These are phyloP conservation scores for Diadema setosum DNA, from an alignment of 35 echinoderm and acorn worm genomes.

Conservation along the genomic window DNA sequence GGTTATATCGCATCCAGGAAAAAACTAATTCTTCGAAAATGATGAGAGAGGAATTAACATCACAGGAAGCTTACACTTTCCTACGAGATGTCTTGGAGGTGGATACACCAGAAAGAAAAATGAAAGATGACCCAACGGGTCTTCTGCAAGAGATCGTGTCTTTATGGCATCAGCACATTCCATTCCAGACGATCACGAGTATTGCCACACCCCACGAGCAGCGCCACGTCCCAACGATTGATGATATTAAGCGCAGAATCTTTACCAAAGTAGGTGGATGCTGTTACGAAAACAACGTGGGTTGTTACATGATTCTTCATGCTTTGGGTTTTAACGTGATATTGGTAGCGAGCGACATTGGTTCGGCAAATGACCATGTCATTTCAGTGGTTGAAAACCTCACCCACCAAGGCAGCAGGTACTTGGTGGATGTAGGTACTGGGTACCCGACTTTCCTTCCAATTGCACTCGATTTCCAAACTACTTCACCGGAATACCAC, in stretches of 20 bases:
- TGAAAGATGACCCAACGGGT: neutral
- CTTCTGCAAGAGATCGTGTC: neutral
- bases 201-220: neutral
- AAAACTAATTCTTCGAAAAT: no score
- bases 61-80: neutral
- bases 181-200: conserved; percentile 58
- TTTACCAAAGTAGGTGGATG: conserved; percentile 34
- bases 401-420: neutral
- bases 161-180: neutral
- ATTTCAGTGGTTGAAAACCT: conserved; percentile 25
- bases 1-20: no score
- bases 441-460: conserved; percentile 50
- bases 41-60: no score
- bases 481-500: conserved; percentile 24
- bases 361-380: neutral
- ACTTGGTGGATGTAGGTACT: conserved; percentile 61
- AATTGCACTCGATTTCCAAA: conserved; percentile 55
- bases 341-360: conserved; percentile 22
- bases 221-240: conserved; percentile 21
- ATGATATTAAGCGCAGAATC: conserved; percentile 35
- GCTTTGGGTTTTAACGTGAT: conserved; percentile 37
- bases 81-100: neutral
- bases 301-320: conserved; percentile 17
- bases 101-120: neutral
- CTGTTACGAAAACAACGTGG: conserved; percentile 35